phyloP scores from a whole-genome alignment of 2,113 vertebrate genomes.

The Setophaga petechia region DNA sequence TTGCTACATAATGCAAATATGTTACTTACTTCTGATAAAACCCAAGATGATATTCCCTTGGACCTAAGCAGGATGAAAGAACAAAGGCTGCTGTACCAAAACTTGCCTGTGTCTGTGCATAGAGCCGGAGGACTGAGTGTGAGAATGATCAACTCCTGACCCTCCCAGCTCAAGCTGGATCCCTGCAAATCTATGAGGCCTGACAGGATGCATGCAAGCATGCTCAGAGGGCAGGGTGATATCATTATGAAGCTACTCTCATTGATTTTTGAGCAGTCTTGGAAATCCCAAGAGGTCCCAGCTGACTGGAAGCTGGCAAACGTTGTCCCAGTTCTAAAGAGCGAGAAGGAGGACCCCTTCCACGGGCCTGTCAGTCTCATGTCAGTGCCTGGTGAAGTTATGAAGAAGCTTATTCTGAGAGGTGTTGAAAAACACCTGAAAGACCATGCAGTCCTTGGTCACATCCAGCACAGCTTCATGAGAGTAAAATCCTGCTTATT shows the following conservation, averaged over 20 bases:
- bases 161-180: background rate
- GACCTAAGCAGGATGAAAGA: background rate
- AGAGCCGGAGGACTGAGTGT: background rate
- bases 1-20: background rate
- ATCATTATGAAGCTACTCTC: background rate
- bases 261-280: background rate
- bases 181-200: background rate
- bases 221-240: background rate
- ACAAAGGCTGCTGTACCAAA: background rate
- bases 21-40: background rate
- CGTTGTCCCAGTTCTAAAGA: background rate
- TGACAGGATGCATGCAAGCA: background rate
- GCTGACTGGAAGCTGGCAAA: background rate
- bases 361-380: background rate
- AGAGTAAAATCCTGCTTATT: background rate
- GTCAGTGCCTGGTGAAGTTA: background rate
- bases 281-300: background rate
- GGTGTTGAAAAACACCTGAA: background rate
- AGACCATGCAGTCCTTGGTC: background rate
- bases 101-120: fast-evolving
- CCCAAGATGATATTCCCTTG: background rate
- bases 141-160: background rate
- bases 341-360: background rate
- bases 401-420: background rate
- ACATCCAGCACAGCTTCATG: background rate